Conservation (phyloP, 2,113 vertebrate species). For the Odontesthes bonariensis region DNA sequence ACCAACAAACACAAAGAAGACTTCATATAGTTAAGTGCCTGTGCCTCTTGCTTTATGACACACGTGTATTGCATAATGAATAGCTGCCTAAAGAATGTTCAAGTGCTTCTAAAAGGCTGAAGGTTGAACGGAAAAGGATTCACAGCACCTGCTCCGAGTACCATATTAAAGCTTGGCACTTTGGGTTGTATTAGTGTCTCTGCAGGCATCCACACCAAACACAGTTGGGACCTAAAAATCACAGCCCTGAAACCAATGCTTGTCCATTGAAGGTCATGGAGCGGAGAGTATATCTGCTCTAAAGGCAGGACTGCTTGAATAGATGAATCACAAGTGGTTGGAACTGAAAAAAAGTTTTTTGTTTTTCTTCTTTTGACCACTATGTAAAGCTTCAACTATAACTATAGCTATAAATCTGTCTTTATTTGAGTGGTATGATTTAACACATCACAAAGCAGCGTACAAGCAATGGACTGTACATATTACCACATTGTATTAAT, state of each 20-base stretch:
- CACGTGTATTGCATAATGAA: conserved; percentile 11
- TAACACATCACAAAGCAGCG: no score
- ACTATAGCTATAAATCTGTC: no score
- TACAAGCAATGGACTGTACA: no score
- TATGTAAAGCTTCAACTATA: no score
- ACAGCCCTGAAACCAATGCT: conserved; percentile 61
- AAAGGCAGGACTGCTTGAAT: conserved; percentile 59
- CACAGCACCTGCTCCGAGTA: conserved; percentile 29
- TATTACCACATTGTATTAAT: no score
- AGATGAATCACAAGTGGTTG: conserved; percentile 66
- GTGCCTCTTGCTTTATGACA: conserved; percentile 11
- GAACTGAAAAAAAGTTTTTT: conserved; percentile 1
- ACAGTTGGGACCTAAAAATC: conserved; percentile 67
- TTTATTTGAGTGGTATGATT: no score
- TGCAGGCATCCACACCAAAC: conserved; percentile 58
- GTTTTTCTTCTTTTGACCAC: background rate
- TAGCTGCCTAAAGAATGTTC: conserved; percentile 9
- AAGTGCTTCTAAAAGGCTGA: conserved; percentile 41
- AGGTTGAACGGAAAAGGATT: conserved; percentile 56
- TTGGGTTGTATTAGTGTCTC: conserved; percentile 66
- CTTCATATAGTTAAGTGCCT: conserved; percentile 27
- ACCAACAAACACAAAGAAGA: accelerated
- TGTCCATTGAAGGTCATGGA: conserved; percentile 72
- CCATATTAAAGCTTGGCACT: conserved; percentile 49
- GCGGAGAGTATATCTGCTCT: conserved; percentile 43